Conservation (phyloP, 2,113 vertebrate species). For the Apaloderma vittatum region DNA sequence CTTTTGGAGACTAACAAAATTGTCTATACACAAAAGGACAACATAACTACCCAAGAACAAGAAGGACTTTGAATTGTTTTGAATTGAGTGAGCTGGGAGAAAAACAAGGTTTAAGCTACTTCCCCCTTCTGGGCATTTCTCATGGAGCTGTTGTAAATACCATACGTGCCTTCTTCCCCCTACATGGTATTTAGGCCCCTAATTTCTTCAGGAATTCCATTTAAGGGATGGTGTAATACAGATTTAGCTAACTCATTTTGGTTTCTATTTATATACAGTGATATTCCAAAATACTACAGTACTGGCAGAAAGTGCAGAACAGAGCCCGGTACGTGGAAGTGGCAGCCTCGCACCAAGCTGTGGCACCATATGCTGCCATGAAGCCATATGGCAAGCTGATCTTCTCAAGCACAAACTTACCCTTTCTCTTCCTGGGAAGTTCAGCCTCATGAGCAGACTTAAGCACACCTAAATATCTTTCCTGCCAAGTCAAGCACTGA, state of each 20-base stretch:
- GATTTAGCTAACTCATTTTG: background rate
- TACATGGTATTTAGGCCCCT: background rate
- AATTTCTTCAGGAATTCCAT: slow-evolving; percentile 27
- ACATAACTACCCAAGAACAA: background rate
- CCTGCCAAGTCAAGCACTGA: background rate
- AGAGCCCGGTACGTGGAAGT: background rate
- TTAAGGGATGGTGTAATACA: background rate
- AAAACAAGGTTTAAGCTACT: background rate
- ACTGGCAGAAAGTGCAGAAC: background rate
- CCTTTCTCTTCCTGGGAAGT: background rate
- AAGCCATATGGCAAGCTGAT: background rate
- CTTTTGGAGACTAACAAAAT: background rate
- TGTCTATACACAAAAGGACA: background rate
- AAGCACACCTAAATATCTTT: background rate
- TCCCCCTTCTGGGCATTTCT: background rate
- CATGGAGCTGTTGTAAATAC: background rate
- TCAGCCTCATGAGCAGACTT: background rate
- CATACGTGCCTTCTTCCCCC: background rate
- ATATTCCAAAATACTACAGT: background rate
- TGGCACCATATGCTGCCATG: background rate
- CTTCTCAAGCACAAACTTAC: background rate
- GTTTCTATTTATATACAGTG: background rate
- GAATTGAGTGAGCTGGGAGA: background rate
- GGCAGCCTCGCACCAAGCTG: background rate
- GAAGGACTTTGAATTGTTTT: background rate